These are phyloP conservation scores for Cantharis rustica DNA, from an alignment of 2,888 invertebrate genomes.

Conservation along the genomic window DNA sequence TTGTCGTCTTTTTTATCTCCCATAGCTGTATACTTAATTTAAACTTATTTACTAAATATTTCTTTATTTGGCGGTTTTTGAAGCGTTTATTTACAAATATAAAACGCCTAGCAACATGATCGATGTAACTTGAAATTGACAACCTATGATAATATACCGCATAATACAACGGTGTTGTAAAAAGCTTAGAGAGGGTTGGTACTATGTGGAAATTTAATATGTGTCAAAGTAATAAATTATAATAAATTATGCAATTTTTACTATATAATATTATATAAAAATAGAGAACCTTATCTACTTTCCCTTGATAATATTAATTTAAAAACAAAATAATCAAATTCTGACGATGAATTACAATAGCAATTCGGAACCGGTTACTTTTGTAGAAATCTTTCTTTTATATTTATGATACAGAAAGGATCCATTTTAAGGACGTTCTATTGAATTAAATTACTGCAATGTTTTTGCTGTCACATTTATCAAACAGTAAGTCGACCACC, in stretches of 20 bases:
- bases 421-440: not conserved
- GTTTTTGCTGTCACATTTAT: not conserved
- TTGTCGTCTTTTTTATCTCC: slow-evolving; percentile 45
- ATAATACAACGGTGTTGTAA: slow-evolving; percentile 2
- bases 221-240: not conserved
- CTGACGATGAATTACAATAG: not conserved
- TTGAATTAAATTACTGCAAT: not conserved
- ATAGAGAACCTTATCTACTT: not conserved
- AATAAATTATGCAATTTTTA: not conserved
- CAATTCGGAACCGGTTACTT: not conserved
- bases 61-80: slow-evolving; percentile 22
- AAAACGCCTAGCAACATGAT: slow-evolving; percentile 45
- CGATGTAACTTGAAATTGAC: slow-evolving; percentile 25
- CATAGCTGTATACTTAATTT: slow-evolving; percentile 17
- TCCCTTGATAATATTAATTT: not conserved
- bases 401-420: not conserved
- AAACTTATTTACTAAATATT: not conserved
- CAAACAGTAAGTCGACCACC: not conserved
- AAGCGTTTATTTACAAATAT: slow-evolving; percentile 39
- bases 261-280: not conserved
- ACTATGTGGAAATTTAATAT: not conserved
- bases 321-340: not conserved
- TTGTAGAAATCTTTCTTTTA: not conserved
- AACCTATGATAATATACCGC: slow-evolving; percentile 13
- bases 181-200: not conserved